Conservation (phyloP, 2,113 vertebrate species). For the Psilopsiagon aymara region DNA sequence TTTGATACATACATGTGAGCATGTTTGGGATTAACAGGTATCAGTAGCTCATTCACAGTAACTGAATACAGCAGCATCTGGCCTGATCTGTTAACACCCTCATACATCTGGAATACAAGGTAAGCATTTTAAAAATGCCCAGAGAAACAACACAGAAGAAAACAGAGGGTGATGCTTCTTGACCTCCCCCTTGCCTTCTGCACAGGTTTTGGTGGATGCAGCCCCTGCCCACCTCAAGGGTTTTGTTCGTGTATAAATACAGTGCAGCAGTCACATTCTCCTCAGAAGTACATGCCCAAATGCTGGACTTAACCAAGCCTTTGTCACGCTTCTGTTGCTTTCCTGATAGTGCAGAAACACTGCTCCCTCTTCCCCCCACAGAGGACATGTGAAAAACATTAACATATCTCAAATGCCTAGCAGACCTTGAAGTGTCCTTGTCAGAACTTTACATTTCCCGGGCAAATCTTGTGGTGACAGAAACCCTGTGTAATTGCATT, state of each 20-base stretch:
- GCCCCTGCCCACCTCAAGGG: neutral
- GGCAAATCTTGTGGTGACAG: neutral
- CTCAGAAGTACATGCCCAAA: accelerated
- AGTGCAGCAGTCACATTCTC: neutral
- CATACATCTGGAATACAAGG: neutral
- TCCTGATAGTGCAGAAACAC: neutral
- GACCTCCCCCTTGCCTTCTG: neutral
- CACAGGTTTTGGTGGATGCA: neutral
- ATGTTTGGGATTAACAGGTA: neutral
- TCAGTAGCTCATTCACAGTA: neutral
- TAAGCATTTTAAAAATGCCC: neutral
- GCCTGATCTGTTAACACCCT: neutral
- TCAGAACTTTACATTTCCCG: neutral
- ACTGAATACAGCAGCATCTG: neutral
- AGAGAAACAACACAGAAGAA: neutral
- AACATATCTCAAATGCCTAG: slow-evolving; percentile 13
- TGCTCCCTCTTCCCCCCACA: neutral
- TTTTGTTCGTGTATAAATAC: neutral
- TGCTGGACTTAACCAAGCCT: neutral
- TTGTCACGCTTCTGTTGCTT: neutral
- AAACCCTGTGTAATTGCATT: neutral
- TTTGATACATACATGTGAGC: neutral
- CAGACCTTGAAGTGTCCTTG: slow-evolving; percentile 49
- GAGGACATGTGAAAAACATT: slow-evolving; percentile 52
- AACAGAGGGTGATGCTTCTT: neutral